Evolutionary conservation across 2,888 invertebrate genomes (phyloP).

Genomic region (Steromphala cineraria): DNA sequence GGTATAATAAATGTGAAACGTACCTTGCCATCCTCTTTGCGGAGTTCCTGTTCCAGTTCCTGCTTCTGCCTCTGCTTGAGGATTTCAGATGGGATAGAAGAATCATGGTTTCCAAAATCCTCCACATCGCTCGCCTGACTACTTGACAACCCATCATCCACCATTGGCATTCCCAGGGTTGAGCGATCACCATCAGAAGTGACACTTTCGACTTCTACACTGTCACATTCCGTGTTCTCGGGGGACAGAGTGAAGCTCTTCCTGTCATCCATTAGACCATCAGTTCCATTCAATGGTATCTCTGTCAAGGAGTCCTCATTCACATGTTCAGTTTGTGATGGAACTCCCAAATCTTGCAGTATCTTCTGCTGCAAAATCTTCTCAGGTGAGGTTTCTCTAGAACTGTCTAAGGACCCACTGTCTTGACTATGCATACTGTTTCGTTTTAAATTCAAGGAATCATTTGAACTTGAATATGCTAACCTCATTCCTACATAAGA

Average conservation of each 20-base stretch:
- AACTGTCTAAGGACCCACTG: constrained; percentile 54
- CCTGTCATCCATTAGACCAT: constrained; percentile 79
- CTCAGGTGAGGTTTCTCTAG: constrained; percentile 66
- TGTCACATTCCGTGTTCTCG: constrained; percentile 94
- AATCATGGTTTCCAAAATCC: constrained; percentile 80
- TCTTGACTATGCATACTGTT: constrained; percentile 45
- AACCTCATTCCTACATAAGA: constrained; percentile 86
- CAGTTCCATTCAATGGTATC: constrained; percentile 75
- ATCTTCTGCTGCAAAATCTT: constrained; percentile 54
- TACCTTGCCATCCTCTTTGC: constrained; percentile 21
- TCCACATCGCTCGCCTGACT: constrained; percentile 95
- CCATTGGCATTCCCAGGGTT: constrained; percentile 84
- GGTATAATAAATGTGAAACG: too few relatives aligned
- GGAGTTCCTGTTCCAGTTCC: constrained; percentile 57
- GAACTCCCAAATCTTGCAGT: constrained; percentile 34
- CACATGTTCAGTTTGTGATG: constrained; percentile 49
- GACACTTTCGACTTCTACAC: constrained; percentile 86
- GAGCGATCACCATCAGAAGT: constrained; percentile 70
- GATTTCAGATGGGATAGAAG: constrained; percentile 77
- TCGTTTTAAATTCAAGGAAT: constrained; percentile 54
- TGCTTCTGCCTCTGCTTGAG: constrained; percentile 78
- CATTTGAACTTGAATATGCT: constrained; percentile 77
- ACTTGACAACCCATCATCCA: constrained; percentile 95
- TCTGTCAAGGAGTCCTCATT: constrained; percentile 73
- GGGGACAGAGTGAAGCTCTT: constrained; percentile 92